Percentiles rank a stretch among this genome's conserved stretches.
These are phyloP conservation scores for Lutraria lutraria DNA, from an alignment of 2,888 invertebrate genomes.

Conservation along the genomic window DNA sequence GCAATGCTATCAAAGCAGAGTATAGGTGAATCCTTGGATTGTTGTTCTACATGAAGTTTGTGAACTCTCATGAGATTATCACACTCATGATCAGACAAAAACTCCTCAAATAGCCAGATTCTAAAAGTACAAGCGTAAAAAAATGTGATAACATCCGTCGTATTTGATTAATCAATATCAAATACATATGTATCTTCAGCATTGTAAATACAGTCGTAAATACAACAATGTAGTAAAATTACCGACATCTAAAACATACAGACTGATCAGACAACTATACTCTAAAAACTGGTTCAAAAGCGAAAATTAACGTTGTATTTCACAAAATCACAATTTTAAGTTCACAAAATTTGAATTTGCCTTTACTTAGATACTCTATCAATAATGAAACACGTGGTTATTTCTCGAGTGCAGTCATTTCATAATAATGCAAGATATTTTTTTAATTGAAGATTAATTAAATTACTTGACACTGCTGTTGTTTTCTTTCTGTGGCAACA, in stretches of 20 bases:
- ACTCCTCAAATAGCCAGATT: constrained; percentile 83
- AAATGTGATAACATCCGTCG: neutral
- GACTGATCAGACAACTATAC: no score
- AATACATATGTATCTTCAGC: neutral
- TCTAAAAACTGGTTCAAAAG: no score
- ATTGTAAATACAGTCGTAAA: neutral
- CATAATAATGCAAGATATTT: no score
- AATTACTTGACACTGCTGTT: constrained; percentile 82
- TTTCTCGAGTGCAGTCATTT: no score
- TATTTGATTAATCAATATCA: no score
- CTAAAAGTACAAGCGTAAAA: constrained; percentile 57
- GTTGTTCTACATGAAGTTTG: constrained; percentile 79
- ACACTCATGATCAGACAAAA: constrained; percentile 83
- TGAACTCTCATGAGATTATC: constrained; percentile 83
- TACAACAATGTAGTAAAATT: no score
- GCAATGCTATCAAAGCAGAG: constrained; percentile 84
- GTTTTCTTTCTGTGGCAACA: constrained; percentile 80
- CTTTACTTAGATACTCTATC: no score
- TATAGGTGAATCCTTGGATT: constrained; percentile 77
- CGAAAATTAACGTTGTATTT: no score
- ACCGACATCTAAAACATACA: neutral
- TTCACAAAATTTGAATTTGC: no score
- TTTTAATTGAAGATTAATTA: neutral
- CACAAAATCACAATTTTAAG: no score
- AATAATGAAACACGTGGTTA: no score